Percentiles rank a stretch among this genome's conserved stretches.
phyloP scores from a whole-genome alignment of 2,797 vertebrate genomes.

The Emydoidea blandingii region DNA sequence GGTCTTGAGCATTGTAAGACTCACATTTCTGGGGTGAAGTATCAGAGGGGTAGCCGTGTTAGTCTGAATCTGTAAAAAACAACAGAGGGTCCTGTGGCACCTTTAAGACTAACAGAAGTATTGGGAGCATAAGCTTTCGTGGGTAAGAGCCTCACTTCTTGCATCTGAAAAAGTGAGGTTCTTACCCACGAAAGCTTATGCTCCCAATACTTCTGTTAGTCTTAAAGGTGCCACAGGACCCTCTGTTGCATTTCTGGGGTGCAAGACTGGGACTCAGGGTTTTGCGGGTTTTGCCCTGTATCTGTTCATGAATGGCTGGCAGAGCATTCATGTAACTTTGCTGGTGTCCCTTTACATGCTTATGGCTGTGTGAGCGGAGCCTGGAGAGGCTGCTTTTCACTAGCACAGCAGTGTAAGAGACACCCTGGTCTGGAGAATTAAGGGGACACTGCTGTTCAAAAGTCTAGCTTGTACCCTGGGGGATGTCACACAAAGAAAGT shows the following conservation, averaged over 20 bases:
- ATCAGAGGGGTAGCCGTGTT: too few species aligned
- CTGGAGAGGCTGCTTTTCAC: neutral
- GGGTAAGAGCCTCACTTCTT: too few species aligned
- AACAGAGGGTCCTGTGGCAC: too few species aligned
- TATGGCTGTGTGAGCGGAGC: neutral
- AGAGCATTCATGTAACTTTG: neutral
- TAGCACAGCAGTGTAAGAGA: neutral
- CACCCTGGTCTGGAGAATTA: neutral
- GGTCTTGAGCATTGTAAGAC: neutral
- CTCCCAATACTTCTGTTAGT: too few species aligned
- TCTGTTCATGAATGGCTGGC: neutral
- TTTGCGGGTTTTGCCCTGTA: neutral
- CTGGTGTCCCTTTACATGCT: neutral
- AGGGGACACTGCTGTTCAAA: neutral
- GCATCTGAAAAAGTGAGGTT: too few species aligned
- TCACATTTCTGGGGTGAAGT: neutral
- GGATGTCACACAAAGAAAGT: too few species aligned
- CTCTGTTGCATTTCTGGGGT: neutral
- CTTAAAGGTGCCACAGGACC: too few species aligned
- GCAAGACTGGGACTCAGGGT: neutral
- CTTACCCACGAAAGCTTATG: too few species aligned
- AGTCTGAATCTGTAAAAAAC: too few species aligned
- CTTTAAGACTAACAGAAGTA: too few species aligned
- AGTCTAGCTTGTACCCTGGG: neutral
- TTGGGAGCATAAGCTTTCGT: too few species aligned